Evolutionary conservation across 2,113 vertebrate species (phyloP).

Genomic region (Nestor notabilis): DNA sequence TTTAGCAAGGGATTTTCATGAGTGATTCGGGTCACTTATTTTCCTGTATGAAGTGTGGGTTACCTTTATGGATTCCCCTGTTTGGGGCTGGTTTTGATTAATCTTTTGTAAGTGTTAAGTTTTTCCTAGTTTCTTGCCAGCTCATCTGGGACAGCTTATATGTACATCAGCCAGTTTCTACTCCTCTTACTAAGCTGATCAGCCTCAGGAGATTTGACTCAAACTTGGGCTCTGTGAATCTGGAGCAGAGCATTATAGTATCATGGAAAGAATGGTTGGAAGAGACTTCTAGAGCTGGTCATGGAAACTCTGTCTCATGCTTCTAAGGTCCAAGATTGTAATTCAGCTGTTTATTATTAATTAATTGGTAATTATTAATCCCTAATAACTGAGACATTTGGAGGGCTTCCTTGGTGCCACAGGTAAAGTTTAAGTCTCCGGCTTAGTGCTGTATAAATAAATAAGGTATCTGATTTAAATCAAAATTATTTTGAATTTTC

Average conservation of each 20-base stretch:
- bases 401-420: neutral
- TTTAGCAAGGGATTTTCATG: neutral
- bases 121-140: conserved; percentile 12
- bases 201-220: neutral
- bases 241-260: neutral
- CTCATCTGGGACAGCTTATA: neutral
- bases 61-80: neutral
- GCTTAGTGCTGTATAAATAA: neutral
- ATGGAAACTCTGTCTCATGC: neutral
- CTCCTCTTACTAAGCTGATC: neutral
- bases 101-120: neutral
- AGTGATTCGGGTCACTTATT: neutral
- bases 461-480: neutral
- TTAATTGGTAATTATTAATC: neutral
- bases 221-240: neutral
- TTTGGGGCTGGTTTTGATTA: neutral
- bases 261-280: neutral
- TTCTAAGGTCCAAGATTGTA: neutral
- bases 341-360: neutral
- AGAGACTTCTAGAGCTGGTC: neutral
- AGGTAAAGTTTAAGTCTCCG: neutral
- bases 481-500: neutral
- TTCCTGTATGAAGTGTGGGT: neutral
- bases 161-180: neutral
- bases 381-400: neutral